Evolutionary conservation across 1,140 invertebrate species (phyloP), one percentile per base, ranked within the genome.

Genomic region (Dreissena polymorpha): DNA sequence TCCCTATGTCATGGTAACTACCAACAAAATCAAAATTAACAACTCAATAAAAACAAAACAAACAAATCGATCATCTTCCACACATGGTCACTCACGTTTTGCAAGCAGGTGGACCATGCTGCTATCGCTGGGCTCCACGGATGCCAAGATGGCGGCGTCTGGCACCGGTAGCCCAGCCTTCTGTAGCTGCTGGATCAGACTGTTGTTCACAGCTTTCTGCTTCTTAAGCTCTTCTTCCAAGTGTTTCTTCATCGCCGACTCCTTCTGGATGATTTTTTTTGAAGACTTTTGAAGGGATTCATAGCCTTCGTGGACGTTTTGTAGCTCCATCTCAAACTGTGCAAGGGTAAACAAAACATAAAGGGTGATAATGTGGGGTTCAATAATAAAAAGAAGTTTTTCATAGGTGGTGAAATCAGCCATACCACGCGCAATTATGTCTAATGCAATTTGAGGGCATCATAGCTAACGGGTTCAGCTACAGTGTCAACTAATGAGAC

Each of bases 311-410:
- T 98, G 96, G 0, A 99, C 95, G 91, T 97, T 97, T 49, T 96
- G 94, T 82, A 98, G 96, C 93, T 98, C 97, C 88, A 96, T 94
- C 91, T 98, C 97, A 88, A 98, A 94, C 95, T 97, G 89, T 67
- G 89, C 84, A 27, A 10, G 74, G 70, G 39, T 5, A 39, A 39
- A 39, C 39, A 39, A 8, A 39, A 39, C 39, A 39, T 2, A 39
- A 39, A 39, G 39, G 39, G 39, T 39, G 39, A 39, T 39, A 39
- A 39, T 39, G 39, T 39, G 39, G 39, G 2, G 39, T 39, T 39
- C 8, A 39, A 39, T 39, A 5, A 39, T 39, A 39, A 39, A 39
- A 39, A 39, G 39, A 39, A 39, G 39, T 39, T 39, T 39, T 39
- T 2, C 39, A 8, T 39, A 5, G 8, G 8, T 39, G 39, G 39